Evolutionary conservation across 2,113 vertebrate genomes (phyloP).

Genomic region (Heterotilapia buettikoferi): DNA sequence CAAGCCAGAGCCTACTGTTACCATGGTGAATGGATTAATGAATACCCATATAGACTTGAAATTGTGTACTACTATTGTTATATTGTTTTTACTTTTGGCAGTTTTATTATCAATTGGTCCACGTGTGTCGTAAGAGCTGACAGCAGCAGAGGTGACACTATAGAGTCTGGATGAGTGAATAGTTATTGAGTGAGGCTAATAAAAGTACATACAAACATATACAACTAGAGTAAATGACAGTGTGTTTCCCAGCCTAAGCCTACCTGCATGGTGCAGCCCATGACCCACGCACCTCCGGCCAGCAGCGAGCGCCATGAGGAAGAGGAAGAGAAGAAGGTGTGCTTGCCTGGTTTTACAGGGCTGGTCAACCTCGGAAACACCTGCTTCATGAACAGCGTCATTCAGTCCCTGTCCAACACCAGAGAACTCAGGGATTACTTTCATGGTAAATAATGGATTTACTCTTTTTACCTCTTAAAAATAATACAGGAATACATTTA

Average conservation of each 20-base stretch:
- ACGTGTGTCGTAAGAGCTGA: not conserved
- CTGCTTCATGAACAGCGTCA: slow-evolving; percentile 99
- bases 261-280: slow-evolving; percentile 95
- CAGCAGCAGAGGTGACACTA: not conserved
- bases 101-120: not conserved
- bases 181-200: not conserved
- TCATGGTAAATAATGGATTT: slow-evolving; percentile 75
- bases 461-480: not conserved
- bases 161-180: not conserved
- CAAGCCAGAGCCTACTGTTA: slow-evolving; percentile 83
- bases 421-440: slow-evolving; percentile 96
- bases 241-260: slow-evolving; percentile 82
- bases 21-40: slow-evolving; percentile 72
- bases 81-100: not conserved
- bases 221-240: not conserved
- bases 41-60: not conserved
- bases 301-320: slow-evolving; percentile 83
- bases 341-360: slow-evolving; percentile 91
- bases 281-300: slow-evolving; percentile 83
- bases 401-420: slow-evolving; percentile 96
- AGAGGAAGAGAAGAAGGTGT: slow-evolving; percentile 94
- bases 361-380: slow-evolving; percentile 97
- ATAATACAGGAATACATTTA: not conserved
- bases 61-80: not conserved
- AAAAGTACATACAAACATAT: not conserved